phyloP scores from a whole-genome alignment of 2,888 invertebrate species.

The Marronus borbonicus region DNA sequence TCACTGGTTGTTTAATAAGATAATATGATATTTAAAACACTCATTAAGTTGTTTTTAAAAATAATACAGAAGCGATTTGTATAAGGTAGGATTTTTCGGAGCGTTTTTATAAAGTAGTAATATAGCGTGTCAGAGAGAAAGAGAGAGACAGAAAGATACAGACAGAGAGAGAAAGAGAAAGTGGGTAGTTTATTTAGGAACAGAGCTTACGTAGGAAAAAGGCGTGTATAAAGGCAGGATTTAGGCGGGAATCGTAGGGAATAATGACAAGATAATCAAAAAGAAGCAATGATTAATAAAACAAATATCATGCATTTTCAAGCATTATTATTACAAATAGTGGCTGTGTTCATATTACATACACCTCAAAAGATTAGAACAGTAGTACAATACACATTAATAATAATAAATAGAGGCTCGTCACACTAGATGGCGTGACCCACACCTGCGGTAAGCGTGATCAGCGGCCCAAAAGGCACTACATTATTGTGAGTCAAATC shows the following conservation, averaged over 20 bases:
- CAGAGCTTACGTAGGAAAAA: neutral
- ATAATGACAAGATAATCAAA: constrained; percentile 63
- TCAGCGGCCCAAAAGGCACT: constrained; percentile 71
- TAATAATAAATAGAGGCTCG: constrained; percentile 65
- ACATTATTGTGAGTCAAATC: constrained; percentile 67
- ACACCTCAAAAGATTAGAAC: constrained; percentile 73
- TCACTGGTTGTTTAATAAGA: constrained; percentile 49
- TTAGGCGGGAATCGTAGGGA: constrained; percentile 58
- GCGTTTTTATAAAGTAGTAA: constrained; percentile 52
- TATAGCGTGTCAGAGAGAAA: constrained; percentile 55
- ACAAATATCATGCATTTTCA: constrained; percentile 90
- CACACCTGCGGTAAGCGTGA: constrained; percentile 69
- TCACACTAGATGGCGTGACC: constrained; percentile 67
- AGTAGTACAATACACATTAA: constrained; percentile 72
- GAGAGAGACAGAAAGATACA: constrained; percentile 13
- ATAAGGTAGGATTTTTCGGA: constrained; percentile 51
- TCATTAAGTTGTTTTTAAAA: constrained; percentile 51
- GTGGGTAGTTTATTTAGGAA: neutral
- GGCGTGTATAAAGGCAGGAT: constrained; percentile 48
- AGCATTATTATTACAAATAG: constrained; percentile 90
- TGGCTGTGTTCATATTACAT: constrained; percentile 76
- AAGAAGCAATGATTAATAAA: constrained; percentile 76
- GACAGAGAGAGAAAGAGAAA: neutral
- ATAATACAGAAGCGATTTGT: constrained; percentile 56
- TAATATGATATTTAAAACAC: constrained; percentile 49